A percentile compares a stretch with the other conserved stretches of the same genome.
These are phyloP conservation scores for Eilema caniola DNA, from an alignment of 2,888 invertebrate species.

Conservation along the genomic window DNA sequence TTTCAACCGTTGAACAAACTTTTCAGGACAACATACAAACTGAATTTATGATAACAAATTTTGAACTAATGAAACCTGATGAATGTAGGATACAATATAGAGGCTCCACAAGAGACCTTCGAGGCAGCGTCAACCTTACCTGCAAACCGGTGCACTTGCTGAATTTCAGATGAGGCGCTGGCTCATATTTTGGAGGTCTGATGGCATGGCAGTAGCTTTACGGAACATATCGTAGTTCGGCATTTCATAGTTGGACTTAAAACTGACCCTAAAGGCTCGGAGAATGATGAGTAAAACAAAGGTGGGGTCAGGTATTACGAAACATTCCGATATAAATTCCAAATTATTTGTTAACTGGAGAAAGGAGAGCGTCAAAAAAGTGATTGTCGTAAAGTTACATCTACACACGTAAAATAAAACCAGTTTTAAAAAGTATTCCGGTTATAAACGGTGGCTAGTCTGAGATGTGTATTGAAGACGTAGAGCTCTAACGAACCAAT, in stretches of 20 bases:
- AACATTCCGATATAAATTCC: constrained; percentile 22
- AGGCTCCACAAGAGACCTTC: too few species aligned
- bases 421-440: constrained; percentile 54
- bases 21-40: too few species aligned
- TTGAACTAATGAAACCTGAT: too few species aligned
- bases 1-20: not conserved
- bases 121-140: too few species aligned
- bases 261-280: not conserved
- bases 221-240: too few species aligned
- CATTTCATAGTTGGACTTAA: not conserved
- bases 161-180: too few species aligned
- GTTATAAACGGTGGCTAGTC: constrained; percentile 44
- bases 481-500: constrained; percentile 27
- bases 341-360: constrained; percentile 37
- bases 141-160: too few species aligned
- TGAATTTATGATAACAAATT: too few species aligned
- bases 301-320: not conserved
- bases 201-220: too few species aligned
- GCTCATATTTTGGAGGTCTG: too few species aligned
- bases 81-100: too few species aligned
- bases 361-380: constrained; percentile 51
- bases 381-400: constrained; percentile 42
- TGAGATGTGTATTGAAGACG: constrained; percentile 27
- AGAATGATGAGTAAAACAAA: not conserved
- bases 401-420: constrained; percentile 46